Evolutionary conservation across 2,888 invertebrate genomes (phyloP).

Genomic region (Parasteatoda lunata): DNA sequence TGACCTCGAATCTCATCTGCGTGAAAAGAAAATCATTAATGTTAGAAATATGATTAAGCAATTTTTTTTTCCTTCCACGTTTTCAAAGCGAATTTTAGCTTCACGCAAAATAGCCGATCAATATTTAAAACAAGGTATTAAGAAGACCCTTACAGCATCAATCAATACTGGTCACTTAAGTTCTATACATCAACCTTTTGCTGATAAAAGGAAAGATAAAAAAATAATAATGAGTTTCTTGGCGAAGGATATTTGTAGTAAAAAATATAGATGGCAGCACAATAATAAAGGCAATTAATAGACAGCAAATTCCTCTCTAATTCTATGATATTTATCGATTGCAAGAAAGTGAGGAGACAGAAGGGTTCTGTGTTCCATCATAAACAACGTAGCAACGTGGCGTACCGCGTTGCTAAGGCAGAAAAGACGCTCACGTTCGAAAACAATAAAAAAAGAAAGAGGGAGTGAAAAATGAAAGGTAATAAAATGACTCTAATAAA

Average conservation of each 20-base stretch:
- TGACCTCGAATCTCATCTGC: too few relatives aligned
- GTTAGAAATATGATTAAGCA: too few relatives aligned
- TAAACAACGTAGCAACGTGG: conserved; percentile 46
- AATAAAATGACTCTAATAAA: conserved; percentile 50
- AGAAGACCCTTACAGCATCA: not conserved
- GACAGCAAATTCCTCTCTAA: not conserved
- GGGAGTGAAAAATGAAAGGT: conserved; percentile 13
- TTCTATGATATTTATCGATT: not conserved
- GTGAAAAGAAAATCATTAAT: too few relatives aligned
- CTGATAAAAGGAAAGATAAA: not conserved
- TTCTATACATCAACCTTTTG: not conserved
- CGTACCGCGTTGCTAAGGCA: conserved; percentile 45
- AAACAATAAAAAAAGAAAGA: conserved; percentile 27
- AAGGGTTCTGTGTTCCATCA: conserved; percentile 32
- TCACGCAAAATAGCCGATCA: not conserved
- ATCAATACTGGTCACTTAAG: not conserved
- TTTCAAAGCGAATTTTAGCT: too few relatives aligned
- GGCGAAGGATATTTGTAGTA: not conserved
- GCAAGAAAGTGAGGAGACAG: not conserved
- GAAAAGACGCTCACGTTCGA: conserved; percentile 18
- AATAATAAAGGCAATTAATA: not conserved
- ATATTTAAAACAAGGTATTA: not conserved
- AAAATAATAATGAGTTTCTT: not conserved
- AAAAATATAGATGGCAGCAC: not conserved
- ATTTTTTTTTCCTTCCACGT: too few relatives aligned